These are phyloP conservation scores for Lasius fuliginosus DNA, from an alignment of 2,888 invertebrate species.

Conservation along the genomic window DNA sequence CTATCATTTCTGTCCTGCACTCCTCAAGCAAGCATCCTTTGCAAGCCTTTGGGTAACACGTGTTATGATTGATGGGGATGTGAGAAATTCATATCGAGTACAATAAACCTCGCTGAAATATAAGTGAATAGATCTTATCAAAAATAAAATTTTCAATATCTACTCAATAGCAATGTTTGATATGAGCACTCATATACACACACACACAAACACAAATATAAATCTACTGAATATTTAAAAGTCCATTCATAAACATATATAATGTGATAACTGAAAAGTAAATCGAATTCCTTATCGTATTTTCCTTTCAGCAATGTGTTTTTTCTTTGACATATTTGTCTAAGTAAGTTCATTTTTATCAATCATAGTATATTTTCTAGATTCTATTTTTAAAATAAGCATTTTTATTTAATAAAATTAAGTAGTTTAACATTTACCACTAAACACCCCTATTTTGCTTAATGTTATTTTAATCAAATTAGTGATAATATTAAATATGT, in stretches of 20 bases:
- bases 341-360: not conserved
- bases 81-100: conserved; percentile 30
- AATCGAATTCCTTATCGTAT: conserved; percentile 3
- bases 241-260: not conserved
- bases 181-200: not conserved
- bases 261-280: conserved; percentile 22
- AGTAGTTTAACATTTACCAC: not conserved
- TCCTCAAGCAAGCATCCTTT: conserved; percentile 14
- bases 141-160: conserved; percentile 26
- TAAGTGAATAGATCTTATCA: conserved; percentile 22
- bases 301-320: not conserved
- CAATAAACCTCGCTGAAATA: conserved; percentile 21
- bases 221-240: conserved; percentile 4
- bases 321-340: not conserved
- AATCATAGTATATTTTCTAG: not conserved
- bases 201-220: not conserved
- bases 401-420: not conserved
- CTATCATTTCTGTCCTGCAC: not conserved
- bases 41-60: not conserved
- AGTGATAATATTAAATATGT: conserved; percentile 10
- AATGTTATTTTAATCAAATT: not conserved
- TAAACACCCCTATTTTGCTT: not conserved
- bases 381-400: conserved; percentile 4
- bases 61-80: conserved; percentile 11
- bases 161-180: conserved; percentile 12